Evolutionary conservation across 2,113 vertebrate genomes (phyloP).

Genomic region (Smithornis capensis): DNA sequence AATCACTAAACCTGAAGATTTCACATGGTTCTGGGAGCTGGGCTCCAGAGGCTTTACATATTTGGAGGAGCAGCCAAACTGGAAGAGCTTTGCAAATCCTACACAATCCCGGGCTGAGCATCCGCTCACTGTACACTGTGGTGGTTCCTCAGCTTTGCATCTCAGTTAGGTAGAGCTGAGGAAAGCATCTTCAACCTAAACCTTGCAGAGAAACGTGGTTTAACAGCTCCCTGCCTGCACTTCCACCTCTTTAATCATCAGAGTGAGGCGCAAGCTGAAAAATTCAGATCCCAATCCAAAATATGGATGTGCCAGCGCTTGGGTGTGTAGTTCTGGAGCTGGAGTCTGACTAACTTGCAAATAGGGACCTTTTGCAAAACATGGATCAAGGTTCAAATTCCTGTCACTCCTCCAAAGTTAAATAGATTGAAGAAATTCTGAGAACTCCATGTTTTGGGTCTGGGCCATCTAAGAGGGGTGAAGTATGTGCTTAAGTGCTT

Average conservation of each 20-base stretch:
- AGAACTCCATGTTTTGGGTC: background rate
- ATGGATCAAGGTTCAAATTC: background rate
- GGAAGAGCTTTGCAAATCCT: background rate
- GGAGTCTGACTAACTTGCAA: constrained; percentile 14
- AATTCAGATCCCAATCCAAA: constrained; percentile 13
- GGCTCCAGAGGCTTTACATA: background rate
- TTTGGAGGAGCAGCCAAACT: background rate
- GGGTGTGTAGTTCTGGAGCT: constrained; percentile 12
- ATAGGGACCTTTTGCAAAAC: background rate
- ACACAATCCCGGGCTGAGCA: background rate
- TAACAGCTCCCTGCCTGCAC: background rate
- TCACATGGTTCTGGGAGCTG: background rate
- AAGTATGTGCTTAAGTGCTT: constrained; percentile 33
- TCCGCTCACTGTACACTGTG: background rate
- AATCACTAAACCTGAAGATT: background rate
- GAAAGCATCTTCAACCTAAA: background rate
- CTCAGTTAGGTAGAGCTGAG: background rate
- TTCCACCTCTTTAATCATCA: background rate
- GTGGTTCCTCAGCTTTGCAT: background rate
- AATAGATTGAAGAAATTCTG: background rate
- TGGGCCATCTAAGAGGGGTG: background rate
- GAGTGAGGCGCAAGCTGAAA: background rate
- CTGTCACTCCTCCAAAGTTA: background rate
- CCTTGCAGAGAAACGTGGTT: background rate
- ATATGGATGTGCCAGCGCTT: background rate